These are phyloP conservation scores for Drosophila prolongata DNA, from an alignment of 2,888 invertebrate species.

Conservation along the genomic window DNA sequence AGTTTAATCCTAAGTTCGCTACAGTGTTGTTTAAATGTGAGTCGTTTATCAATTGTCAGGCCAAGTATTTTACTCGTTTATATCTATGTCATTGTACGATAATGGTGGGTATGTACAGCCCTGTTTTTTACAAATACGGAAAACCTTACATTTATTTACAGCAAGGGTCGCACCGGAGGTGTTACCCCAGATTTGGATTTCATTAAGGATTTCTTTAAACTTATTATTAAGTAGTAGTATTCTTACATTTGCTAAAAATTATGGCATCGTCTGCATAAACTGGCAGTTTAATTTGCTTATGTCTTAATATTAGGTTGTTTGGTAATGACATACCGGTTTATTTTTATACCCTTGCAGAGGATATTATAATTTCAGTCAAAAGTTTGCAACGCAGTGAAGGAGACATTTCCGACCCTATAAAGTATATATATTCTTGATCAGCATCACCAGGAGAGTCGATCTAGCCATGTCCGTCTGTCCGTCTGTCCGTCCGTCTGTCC, in stretches of 20 bases:
- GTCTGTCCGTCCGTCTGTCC: too few relatives aligned
- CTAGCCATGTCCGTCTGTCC: too few relatives aligned
- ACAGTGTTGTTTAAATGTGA: not conserved
- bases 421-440: too few relatives aligned
- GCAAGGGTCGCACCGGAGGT: not conserved
- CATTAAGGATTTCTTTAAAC: not conserved
- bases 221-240: too few relatives aligned
- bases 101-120: not conserved
- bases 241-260: not conserved
- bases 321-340: too few relatives aligned
- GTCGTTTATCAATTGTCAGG: not conserved
- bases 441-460: too few relatives aligned
- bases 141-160: constrained; percentile 1
- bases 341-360: too few relatives aligned
- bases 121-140: not conserved
- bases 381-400: too few relatives aligned
- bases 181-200: not conserved
- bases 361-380: too few relatives aligned
- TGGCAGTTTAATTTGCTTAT: not conserved
- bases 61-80: not conserved
- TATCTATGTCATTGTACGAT: not conserved
- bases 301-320: not conserved
- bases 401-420: too few relatives aligned
- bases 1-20: too few relatives aligned
- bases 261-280: not conserved